Conservation (phyloP, 2,888 invertebrate genomes). For the Tyria jacobaeae region DNA sequence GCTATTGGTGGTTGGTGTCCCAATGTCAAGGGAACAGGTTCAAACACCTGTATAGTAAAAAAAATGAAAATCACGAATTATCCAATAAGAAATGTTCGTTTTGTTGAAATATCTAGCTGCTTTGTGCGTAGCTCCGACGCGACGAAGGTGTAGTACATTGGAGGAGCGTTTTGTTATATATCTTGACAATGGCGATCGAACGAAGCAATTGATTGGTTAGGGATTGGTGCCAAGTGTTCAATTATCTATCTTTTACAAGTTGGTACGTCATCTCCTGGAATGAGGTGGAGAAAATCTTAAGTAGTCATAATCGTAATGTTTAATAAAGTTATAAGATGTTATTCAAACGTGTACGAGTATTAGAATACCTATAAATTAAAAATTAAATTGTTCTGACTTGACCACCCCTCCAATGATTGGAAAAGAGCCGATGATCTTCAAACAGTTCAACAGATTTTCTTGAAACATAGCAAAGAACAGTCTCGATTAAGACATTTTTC, state of each 20-base stretch:
- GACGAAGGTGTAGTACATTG: conserved; percentile 28
- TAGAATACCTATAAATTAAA: too few species aligned
- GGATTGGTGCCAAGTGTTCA: background rate
- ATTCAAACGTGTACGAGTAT: too few species aligned
- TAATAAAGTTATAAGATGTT: too few species aligned
- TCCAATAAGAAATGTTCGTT: conserved; percentile 73
- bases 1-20: conserved; percentile 58
- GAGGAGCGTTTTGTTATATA: conserved; percentile 44
- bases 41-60: conserved; percentile 77
- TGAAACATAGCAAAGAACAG: too few species aligned
- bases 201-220: background rate
- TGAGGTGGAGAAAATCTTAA: background rate
- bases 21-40: conserved; percentile 82
- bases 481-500: too few species aligned
- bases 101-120: conserved; percentile 66
- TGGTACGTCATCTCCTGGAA: background rate
- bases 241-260: background rate
- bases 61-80: conserved; percentile 84
- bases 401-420: too few species aligned
- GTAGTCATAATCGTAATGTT: too few species aligned
- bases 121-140: conserved; percentile 37
- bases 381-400: too few species aligned
- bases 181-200: background rate
- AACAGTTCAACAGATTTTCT: too few species aligned
- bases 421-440: too few species aligned